Evolutionary conservation across 1,140 invertebrate genomes (phyloP), one percentile per base, ranked within the genome.

Genomic region (Ips nitidus): DNA sequence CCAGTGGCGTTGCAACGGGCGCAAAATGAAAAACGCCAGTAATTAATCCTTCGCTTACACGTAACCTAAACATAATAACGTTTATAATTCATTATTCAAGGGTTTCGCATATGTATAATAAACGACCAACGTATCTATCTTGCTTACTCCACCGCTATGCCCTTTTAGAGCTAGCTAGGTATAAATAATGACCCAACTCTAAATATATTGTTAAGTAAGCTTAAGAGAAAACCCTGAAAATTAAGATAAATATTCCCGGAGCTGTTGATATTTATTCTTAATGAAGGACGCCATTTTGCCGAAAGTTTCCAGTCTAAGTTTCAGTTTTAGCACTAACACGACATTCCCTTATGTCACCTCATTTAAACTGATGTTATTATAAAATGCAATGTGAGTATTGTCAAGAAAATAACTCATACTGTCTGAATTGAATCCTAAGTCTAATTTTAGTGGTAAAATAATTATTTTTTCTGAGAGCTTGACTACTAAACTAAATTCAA

Each of bases 101-200:
- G 57, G 57, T 59, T 59, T 41, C 57, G 5, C 41, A 36, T 59
- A 55, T 7, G 5, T 55, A 55, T 55, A 59, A 59, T 41, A 59
- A 59, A 59, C 57, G 57, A 59, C 38, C 57, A 6, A 36, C 5
- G 8, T 63, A 63, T 63, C 47, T 52, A 52, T 63, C 61, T 63
- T 52, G 36, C 47, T 63, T 63, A 50, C 47, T 45, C 61, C 39
- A 52, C 61, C 61, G 53, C 61, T 63, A 63, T 52, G 36, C 61
- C 57, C 57, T 59, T 61, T 60, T 63, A 63, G 37, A 52, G 7
- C 61, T 40, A 36, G 22, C 50, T 63, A 52, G 45, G 45, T 63
- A 63, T 63, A 63, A 63, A 63, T 63, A 63, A 63, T 52, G 61
- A 63, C 61, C 61, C 61, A 63, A 41, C 61, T 63, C 61, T 52